A percentile compares a stretch with the other conserved stretches of the same genome.
Conservation (phyloP, 2,797 vertebrate species). For the Megalops cyprinoides region DNA sequence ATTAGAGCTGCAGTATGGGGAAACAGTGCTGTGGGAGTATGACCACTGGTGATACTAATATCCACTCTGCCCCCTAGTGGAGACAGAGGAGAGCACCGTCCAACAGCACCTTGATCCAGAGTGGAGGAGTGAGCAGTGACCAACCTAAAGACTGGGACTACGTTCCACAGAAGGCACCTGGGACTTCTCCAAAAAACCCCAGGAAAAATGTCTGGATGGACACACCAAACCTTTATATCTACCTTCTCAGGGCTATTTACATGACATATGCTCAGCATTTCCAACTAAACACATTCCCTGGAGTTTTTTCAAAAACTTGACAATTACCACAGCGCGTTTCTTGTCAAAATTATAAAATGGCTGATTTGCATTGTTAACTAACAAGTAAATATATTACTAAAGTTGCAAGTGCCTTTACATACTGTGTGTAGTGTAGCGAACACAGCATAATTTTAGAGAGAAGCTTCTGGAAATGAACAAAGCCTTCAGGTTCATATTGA, state of each 20-base stretch:
- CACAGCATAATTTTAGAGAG: background rate
- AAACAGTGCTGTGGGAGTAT: no score
- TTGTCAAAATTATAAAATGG: no score
- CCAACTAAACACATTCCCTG: no score
- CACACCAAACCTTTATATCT: background rate
- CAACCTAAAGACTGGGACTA: background rate
- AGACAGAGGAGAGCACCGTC: constrained; percentile 54
- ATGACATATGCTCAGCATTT: no score
- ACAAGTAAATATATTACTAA: background rate
- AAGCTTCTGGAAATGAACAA: background rate
- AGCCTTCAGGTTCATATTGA: background rate
- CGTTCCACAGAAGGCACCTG: background rate
- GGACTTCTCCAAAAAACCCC: background rate
- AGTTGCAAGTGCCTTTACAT: background rate
- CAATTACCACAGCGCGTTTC: no score
- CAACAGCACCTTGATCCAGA: constrained; percentile 62
- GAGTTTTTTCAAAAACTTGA: no score
- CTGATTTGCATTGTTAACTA: no score
- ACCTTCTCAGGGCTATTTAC: background rate
- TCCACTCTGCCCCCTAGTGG: constrained; percentile 2
- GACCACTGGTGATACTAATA: no score
- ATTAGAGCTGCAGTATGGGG: no score
- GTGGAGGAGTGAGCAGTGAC: constrained; percentile 64
- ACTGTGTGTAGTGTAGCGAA: background rate
- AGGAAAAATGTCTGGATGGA: background rate